Base-by-base conservation (phyloP, 2,888 invertebrate species). In the Spodoptera picta region DNA sequence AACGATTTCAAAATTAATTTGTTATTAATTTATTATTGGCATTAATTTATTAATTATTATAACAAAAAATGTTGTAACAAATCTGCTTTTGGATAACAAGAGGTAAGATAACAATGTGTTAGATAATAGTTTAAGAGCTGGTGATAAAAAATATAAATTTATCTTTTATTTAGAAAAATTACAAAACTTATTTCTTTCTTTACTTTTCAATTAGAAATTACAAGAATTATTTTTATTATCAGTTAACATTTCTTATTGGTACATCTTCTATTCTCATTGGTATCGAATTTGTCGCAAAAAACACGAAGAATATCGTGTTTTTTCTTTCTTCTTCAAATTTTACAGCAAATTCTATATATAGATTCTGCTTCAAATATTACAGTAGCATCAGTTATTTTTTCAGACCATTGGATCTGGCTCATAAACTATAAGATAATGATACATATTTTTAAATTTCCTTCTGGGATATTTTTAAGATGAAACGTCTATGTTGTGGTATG, bases 21-120 rank as follows among this genome's bases (percentile, higher is more conserved):
- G 10, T 62, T 55, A 10, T 46, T 23, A 46, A 54, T 73, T 69
- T 36, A 63, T 63, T 62, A 84, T 83, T 84, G 83, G 83, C 82
- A 75, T 77, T 81, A 65, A 79, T 75, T 77, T 73, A 61, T 58
- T 65, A 72, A 72, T 75, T 61, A 72, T 75, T 61, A 74, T 82
- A 81, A 83, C 77, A 75, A 57, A 72, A 61, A 47, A 53, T 79
- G 61, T 77, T 85, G 77, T 82, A 77, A 78, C 79, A 83, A 87
- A 85, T 85, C 86, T 87, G 86, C 86, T 87, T 88, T 87, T 86
- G 83, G 81, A 68, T 74, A 81, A 62, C 55, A 81, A 65, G 70
- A 77, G 83, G 81, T 84, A 83, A 81, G 77, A 70, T 65, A 67
- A 78, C 69, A 74, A 10, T 27, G 6, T 23, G n/a, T 14, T 23